A percentile compares a stretch with the other conserved stretches of the same genome.
These are phyloP conservation scores for Rhyacophila evoluta DNA, from an alignment of 2,888 invertebrate genomes.

Conservation along the genomic window DNA sequence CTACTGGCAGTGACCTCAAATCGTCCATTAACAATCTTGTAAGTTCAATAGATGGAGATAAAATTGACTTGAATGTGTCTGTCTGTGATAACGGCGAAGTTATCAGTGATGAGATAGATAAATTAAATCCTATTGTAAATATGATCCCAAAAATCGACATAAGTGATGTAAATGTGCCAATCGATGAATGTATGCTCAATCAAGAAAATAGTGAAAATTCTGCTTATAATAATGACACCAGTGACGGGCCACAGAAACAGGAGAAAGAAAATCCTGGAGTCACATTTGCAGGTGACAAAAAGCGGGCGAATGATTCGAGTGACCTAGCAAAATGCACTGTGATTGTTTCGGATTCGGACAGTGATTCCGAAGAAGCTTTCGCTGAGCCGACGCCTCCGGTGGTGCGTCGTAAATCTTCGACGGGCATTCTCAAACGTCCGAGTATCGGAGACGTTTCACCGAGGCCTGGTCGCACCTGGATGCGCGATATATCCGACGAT, in stretches of 20 bases:
- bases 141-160: background rate
- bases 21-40: too few species aligned
- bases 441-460: constrained; percentile 47
- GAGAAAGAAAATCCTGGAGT: background rate
- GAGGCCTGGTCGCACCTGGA: constrained; percentile 29
- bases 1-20: background rate
- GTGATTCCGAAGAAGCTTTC: constrained; percentile 23
- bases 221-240: background rate
- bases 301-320: background rate
- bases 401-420: constrained; percentile 44
- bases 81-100: background rate
- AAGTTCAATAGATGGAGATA: background rate
- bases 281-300: background rate
- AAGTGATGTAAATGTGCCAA: background rate
- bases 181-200: background rate
- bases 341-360: constrained; percentile 20
- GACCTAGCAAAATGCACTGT: background rate
- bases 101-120: background rate
- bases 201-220: background rate
- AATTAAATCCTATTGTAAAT: background rate
- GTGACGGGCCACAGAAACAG: background rate
- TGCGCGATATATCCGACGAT: constrained; percentile 58
- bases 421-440: constrained; percentile 52
- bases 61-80: background rate
- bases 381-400: background rate